These are phyloP conservation scores for Philypnodon macrostomus DNA, from an alignment of 2,797 vertebrate species.

Conservation along the genomic window DNA sequence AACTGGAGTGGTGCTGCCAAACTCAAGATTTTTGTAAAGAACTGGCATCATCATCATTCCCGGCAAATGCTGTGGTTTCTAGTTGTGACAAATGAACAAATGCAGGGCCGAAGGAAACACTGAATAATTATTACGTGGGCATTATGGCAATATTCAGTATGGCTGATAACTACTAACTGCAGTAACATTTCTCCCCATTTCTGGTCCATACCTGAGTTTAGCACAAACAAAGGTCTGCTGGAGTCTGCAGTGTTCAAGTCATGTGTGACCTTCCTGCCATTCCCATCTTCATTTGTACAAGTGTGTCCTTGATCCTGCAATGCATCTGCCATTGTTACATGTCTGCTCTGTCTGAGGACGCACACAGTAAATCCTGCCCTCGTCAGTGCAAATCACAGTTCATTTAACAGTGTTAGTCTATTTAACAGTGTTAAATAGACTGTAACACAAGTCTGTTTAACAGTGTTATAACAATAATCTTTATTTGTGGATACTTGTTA, in stretches of 20 bases:
- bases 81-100: conserved; percentile 51
- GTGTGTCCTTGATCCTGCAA: conserved; percentile 14
- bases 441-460: no score
- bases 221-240: conserved; percentile 4
- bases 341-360: conserved; percentile 74
- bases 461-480: conserved; percentile 90
- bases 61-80: conserved; percentile 41
- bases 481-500: conserved; percentile 92
- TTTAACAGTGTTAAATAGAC: conserved; percentile 99
- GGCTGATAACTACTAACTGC: conserved; percentile 16
- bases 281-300: conserved; percentile 41
- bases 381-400: conserved; percentile 77
- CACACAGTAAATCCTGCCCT: conserved; percentile 75
- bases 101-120: conserved; percentile 13
- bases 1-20: conserved; percentile 29
- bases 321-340: conserved; percentile 54
- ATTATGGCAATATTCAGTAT: conserved; percentile 39
- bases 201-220: not conserved
- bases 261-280: conserved; percentile 41
- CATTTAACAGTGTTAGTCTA: conserved; percentile 97
- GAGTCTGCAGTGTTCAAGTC: conserved; percentile 21
- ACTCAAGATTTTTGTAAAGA: conserved; percentile 30
- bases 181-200: conserved; percentile 3
- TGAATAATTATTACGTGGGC: conserved; percentile 37
- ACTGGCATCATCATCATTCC: conserved; percentile 61